Evolutionary conservation across 2,888 invertebrate species (phyloP).

Genomic region (Tetragonisca angustula): DNA sequence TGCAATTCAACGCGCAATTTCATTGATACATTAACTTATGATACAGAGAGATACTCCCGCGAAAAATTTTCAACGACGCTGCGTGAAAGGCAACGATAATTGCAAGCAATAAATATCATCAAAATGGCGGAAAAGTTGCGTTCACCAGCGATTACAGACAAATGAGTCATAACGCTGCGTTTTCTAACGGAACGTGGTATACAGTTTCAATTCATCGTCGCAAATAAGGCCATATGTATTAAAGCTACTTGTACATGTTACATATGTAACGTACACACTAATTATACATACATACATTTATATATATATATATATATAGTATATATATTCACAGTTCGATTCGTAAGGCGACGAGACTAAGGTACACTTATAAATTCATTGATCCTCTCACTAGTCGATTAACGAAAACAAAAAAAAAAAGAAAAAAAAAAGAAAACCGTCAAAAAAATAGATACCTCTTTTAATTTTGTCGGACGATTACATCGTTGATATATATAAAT

Average conservation of each 20-base stretch:
- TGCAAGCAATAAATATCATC: slow-evolving; percentile 25
- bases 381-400: neutral
- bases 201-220: slow-evolving; percentile 61
- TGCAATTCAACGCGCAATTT: neutral
- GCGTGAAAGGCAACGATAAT: slow-evolving; percentile 5
- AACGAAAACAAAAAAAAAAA: neutral
- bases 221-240: slow-evolving; percentile 62
- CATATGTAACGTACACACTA: slow-evolving; percentile 34
- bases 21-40: neutral
- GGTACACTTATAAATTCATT: slow-evolving; percentile 39
- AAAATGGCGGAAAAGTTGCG: slow-evolving; percentile 37
- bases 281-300: slow-evolving; percentile 35
- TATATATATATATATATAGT: slow-evolving; percentile 31
- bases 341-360: slow-evolving; percentile 48
- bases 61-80: slow-evolving; percentile 5
- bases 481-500: slow-evolving; percentile 20
- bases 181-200: slow-evolving; percentile 45
- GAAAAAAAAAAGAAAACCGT: neutral
- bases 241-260: slow-evolving; percentile 57
- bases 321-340: slow-evolving; percentile 46
- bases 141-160: slow-evolving; percentile 39
- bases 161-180: slow-evolving; percentile 52
- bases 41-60: neutral
- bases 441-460: neutral
- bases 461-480: neutral